These are phyloP conservation scores for Stegodyphus dumicola DNA, from an alignment of 1,140 invertebrate genomes.

Conservation along the genomic window DNA sequence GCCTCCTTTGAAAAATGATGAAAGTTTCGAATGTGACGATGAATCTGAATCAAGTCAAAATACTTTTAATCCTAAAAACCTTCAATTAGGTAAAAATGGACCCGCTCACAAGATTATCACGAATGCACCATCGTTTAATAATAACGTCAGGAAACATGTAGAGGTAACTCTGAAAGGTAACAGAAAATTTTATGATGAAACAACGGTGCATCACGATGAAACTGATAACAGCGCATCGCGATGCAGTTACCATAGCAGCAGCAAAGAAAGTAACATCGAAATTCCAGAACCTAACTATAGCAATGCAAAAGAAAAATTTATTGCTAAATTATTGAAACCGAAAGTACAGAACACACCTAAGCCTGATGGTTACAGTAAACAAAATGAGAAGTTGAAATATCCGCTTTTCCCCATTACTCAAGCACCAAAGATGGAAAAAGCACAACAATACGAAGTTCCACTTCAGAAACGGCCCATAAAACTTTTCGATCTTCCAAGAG, in stretches of 20 bases:
- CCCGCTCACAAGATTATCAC: background rate
- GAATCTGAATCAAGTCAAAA: background rate
- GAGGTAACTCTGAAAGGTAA: background rate
- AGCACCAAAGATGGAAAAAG: no score
- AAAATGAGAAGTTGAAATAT: no score
- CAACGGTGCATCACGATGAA: background rate
- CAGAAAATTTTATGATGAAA: background rate
- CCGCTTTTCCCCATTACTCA: no score
- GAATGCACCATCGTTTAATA: background rate
- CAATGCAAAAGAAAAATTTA: no score
- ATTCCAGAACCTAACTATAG: no score
- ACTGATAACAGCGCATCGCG: background rate
- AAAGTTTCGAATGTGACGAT: background rate
- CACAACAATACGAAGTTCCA: no score
- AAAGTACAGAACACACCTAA: no score
- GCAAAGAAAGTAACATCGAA: background rate
- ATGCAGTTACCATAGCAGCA: background rate
- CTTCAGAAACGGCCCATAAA: background rate
- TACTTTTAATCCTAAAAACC: background rate
- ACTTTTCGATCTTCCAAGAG: background rate
- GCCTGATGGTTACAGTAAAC: no score
- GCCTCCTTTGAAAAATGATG: background rate
- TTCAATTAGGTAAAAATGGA: conserved; percentile 3
- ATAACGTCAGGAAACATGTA: no score
- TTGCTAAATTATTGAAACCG: no score